Evolutionary conservation across 1,140 invertebrate genomes (phyloP), one percentile per base, ranked within the genome.

Genomic region (Potamilus streckersoni): DNA sequence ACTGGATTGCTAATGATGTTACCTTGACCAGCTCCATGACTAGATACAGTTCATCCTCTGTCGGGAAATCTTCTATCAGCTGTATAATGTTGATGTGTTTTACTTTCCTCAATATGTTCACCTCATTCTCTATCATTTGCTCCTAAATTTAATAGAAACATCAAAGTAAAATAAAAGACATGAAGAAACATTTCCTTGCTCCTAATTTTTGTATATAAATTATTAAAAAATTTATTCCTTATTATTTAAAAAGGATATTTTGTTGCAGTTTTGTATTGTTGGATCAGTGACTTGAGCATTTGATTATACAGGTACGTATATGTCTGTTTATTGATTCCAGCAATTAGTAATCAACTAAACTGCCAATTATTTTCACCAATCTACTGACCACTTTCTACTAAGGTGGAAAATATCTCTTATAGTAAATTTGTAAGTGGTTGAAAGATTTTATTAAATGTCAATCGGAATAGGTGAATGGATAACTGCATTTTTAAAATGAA

Each of bases 21-120:
- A 90, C 90, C 79, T 85, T 89, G 38, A 90, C 86, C 5, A 88
- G 81, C 69, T 90, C 90, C 86, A 90, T 89, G 74, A 90, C 85
- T 15, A 90, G 79, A 77, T 84, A 90, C 20, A 88, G 67, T 68
- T 84, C 80, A 17, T 82, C 79, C 16, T 82, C 80, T 2, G 82
- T 84, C 57, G 87, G 84, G 71, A 84, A 89, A 56, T 90, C 89
- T 75, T 90, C 89, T 11, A 89, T 72, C 23, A 90, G 80, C 73
- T 84, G 78, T 13, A 90, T 83, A 55, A 90, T 90, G 76, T 90
- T 90, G 13, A 84, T 82, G 72, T 90, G 89, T 59, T 89, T 86
- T 55, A 88, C 81, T n/a, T 77, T 78, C 67, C 88, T 79, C 57
- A 90, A 76, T 56, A 90, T 90, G 0, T 82, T 81, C 13, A 90